Percentiles rank a stretch among this genome's conserved stretches.
These are phyloP conservation scores for Schizopygopsis pylzovi DNA, from an alignment of 2,797 vertebrate genomes.

Conservation along the genomic window DNA sequence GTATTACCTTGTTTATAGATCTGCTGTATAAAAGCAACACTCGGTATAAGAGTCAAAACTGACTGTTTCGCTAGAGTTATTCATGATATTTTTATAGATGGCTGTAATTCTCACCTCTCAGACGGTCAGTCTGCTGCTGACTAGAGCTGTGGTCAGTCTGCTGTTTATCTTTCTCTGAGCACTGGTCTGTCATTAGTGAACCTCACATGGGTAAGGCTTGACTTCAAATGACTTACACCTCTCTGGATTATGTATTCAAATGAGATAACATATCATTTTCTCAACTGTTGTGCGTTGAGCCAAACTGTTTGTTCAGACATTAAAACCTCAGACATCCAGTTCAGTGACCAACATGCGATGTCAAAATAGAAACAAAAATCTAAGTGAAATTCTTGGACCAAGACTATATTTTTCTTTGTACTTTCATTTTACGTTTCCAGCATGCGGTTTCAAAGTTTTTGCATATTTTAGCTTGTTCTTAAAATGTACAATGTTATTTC, in stretches of 20 bases:
- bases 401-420: background rate
- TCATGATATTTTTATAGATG: background rate
- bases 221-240: conserved; percentile 36
- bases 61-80: background rate
- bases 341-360: background rate
- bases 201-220: conserved; percentile 16
- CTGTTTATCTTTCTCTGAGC: background rate
- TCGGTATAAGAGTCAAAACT: background rate
- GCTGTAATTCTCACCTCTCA: background rate
- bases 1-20: background rate
- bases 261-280: background rate
- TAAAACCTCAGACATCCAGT: conserved; percentile 21
- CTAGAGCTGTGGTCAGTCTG: conserved; percentile 27
- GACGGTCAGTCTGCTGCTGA: conserved; percentile 27
- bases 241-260: conserved; percentile 24
- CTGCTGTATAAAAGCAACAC: background rate
- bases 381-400: conserved; percentile 28
- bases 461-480: background rate
- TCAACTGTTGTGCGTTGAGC: background rate
- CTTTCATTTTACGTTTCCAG: background rate
- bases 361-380: conserved; percentile 16
- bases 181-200: conserved; percentile 32
- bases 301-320: conserved; percentile 31
- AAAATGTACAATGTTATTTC: background rate
- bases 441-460: too few relatives aligned